A percentile compares a stretch with the other conserved stretches of the same genome.
These are phyloP conservation scores for Metallyticus violacea DNA, from an alignment of 2,888 invertebrate genomes.

Conservation along the genomic window DNA sequence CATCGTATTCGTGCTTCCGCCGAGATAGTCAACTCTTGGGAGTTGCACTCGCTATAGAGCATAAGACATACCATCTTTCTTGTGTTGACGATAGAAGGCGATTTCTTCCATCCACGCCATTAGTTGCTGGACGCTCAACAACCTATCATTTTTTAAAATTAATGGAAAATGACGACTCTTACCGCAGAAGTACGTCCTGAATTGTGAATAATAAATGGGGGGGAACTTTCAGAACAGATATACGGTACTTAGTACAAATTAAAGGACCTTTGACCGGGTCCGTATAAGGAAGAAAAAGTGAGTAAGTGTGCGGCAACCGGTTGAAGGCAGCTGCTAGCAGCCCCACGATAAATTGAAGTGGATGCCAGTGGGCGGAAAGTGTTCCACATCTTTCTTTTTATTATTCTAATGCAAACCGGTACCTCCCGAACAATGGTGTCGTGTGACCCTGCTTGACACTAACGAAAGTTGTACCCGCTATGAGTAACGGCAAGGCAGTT, in stretches of 20 bases:
- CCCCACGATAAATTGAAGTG: background rate
- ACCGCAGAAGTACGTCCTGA: too few relatives aligned
- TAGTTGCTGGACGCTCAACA: too few relatives aligned
- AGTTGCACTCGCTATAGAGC: too few relatives aligned
- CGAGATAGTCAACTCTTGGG: too few relatives aligned
- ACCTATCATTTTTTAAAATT: too few relatives aligned
- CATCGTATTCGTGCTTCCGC: too few relatives aligned
- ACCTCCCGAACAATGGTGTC: background rate
- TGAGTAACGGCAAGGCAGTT: background rate
- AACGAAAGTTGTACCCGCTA: background rate
- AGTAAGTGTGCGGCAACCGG: background rate
- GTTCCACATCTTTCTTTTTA: background rate
- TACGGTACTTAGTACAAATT: background rate
- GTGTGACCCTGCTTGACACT: background rate
- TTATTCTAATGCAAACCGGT: background rate
- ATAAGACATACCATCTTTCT: too few relatives aligned
- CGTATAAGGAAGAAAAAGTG: background rate
- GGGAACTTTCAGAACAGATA: background rate
- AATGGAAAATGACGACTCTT: too few relatives aligned
- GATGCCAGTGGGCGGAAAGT: background rate
- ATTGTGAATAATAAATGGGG: too few relatives aligned
- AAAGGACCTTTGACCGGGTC: background rate
- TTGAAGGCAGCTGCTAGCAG: background rate
- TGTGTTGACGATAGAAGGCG: too few relatives aligned
- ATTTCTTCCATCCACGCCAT: too few relatives aligned